These are phyloP conservation scores for Danio albolineatus DNA, from an alignment of 2,797 vertebrate species.

Conservation along the genomic window DNA sequence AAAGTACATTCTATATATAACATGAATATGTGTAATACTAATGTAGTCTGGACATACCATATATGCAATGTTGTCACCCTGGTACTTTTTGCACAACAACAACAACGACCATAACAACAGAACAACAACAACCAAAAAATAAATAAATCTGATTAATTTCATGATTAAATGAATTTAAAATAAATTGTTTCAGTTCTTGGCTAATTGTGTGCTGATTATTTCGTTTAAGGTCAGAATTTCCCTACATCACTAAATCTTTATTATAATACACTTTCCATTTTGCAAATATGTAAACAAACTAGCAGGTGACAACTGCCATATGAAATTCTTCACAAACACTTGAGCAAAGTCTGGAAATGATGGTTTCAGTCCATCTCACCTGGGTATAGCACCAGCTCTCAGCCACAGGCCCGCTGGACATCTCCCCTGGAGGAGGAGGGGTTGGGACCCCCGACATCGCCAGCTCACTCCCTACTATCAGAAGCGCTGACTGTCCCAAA, in stretches of 20 bases:
- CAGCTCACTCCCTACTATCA: slow-evolving; percentile 68
- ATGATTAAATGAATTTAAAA: no score
- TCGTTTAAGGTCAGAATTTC: no score
- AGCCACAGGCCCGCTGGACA: slow-evolving; percentile 95
- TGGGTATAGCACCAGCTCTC: slow-evolving; percentile 99
- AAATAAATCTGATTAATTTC: no score
- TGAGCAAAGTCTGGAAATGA: slow-evolving; percentile 1
- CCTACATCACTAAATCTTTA: not conserved
- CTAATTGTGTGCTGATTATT: no score
- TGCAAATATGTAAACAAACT: not conserved
- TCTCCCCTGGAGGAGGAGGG: slow-evolving; percentile 93
- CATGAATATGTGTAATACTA: no score
- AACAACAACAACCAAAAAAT: no score
- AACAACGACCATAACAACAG: no score
- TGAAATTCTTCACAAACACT: not conserved
- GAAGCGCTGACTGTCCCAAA: slow-evolving; percentile 71
- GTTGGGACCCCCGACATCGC: slow-evolving; percentile 94
- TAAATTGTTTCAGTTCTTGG: no score
- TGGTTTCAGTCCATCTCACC: slow-evolving; percentile 73
- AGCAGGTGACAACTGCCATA: not conserved
- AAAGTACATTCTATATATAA: no score
- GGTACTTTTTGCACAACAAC: no score
- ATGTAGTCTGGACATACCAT: no score
- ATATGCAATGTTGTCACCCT: no score
- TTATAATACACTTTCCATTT: not conserved